Conservation (phyloP, 1,140 invertebrate genomes). For the Anthonomus grandis region DNA sequence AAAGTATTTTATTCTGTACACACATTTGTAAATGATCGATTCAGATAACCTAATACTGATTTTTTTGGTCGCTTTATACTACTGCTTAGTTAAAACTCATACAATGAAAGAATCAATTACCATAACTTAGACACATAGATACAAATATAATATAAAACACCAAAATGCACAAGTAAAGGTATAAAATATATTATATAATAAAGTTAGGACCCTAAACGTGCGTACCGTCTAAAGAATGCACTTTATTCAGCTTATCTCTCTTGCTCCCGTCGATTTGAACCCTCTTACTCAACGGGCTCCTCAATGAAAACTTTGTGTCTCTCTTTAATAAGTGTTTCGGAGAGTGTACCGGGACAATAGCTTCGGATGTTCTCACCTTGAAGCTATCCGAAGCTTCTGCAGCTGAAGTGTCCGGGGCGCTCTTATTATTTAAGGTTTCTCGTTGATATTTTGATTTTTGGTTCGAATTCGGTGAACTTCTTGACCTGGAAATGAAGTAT, state of each 20-base stretch:
- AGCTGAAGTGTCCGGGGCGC: neutral
- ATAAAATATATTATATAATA: no score
- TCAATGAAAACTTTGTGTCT: constrained; percentile 42
- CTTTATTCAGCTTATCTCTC: constrained; percentile 30
- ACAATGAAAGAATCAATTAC: no score
- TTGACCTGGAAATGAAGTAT: constrained; percentile 9
- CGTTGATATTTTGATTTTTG: constrained; percentile 3
- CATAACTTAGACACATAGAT: no score
- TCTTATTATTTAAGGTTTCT: neutral
- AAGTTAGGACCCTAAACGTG: constrained; percentile 33
- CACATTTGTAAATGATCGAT: no score
- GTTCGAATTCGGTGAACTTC: constrained; percentile 14
- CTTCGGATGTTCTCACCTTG: constrained; percentile 23
- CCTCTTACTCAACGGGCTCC: constrained; percentile 40
- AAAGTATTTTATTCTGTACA: no score
- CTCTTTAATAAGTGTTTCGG: constrained; percentile 37
- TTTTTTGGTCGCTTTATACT: no score
- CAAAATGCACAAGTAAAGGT: no score
- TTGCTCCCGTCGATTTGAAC: constrained; percentile 34
- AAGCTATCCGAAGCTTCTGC: constrained; percentile 22
- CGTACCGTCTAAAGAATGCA: constrained; percentile 39
- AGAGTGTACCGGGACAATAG: constrained; percentile 41
- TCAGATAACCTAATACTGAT: no score
- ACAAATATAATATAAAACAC: no score
- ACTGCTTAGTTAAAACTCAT: no score